These are phyloP conservation scores for Aegithalos caudatus DNA, from an alignment of 2,113 vertebrate species.

Conservation along the genomic window DNA sequence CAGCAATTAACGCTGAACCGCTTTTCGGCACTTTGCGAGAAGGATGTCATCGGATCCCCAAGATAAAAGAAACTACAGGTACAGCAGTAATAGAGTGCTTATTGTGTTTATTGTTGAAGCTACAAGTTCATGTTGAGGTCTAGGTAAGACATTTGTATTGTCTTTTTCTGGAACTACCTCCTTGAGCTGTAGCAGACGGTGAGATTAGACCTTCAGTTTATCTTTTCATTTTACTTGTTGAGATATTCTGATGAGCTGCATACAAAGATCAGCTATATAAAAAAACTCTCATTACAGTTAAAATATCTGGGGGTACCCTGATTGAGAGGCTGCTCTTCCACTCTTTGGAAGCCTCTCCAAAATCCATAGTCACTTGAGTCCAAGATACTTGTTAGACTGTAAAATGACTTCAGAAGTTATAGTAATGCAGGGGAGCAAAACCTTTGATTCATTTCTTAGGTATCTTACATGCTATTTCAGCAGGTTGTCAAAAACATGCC, in stretches of 20 bases:
- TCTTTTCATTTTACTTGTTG: not conserved
- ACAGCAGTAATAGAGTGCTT: slow-evolving; percentile 74
- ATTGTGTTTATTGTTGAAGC: not conserved
- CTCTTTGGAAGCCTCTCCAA: not conserved
- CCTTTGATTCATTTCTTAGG: not conserved
- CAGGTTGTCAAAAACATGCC: not conserved
- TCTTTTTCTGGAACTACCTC: not conserved
- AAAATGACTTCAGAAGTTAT: not conserved
- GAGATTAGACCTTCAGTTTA: not conserved
- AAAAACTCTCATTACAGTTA: not conserved
- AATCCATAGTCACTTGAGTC: not conserved
- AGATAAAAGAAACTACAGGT: slow-evolving; percentile 99
- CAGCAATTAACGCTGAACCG: slow-evolving; percentile 85
- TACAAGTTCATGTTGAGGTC: not conserved
- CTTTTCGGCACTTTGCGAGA: slow-evolving; percentile 84
- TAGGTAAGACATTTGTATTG: not conserved
- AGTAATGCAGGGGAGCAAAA: not conserved
- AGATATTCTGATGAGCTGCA: not conserved
- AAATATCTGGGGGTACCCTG: not conserved
- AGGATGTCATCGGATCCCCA: slow-evolving; percentile 88
- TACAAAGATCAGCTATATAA: not conserved
- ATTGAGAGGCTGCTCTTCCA: not conserved
- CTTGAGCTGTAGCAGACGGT: not conserved
- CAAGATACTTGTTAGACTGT: not conserved
- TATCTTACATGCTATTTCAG: not conserved